A percentile compares a stretch with the other conserved stretches of the same genome.
These are phyloP conservation scores for Excalfactoria chinensis DNA, from an alignment of 2,113 vertebrate genomes.

Conservation along the genomic window DNA sequence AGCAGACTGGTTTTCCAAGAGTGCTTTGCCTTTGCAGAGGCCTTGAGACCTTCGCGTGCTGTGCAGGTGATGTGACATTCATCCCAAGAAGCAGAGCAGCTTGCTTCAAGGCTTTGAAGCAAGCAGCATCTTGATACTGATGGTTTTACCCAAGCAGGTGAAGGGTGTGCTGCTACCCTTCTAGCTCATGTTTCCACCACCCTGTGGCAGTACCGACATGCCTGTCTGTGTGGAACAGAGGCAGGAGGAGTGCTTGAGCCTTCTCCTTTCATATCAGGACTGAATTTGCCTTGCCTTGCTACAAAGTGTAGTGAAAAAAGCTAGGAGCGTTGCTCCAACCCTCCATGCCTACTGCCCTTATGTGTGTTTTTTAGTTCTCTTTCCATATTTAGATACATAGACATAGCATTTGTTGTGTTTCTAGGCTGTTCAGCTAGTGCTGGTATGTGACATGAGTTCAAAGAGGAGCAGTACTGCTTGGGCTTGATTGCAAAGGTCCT, in stretches of 20 bases:
- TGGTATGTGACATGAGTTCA: neutral
- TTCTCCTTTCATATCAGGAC: neutral
- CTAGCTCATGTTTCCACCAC: neutral
- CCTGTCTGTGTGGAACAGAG: neutral
- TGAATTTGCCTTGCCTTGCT: neutral
- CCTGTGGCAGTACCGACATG: fast-evolving
- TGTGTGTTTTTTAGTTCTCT: neutral
- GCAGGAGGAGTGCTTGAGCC: neutral
- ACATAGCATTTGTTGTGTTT: fast-evolving
- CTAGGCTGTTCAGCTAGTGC: neutral
- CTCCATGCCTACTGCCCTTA: neutral
- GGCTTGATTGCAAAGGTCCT: neutral
- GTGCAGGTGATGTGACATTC: neutral
- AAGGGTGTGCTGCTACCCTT: neutral
- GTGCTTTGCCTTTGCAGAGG: neutral
- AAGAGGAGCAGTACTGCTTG: neutral
- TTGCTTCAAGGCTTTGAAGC: neutral
- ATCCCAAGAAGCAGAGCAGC: neutral
- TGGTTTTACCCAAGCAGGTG: neutral
- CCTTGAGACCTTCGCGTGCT: neutral
- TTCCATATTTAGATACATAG: neutral
- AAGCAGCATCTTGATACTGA: neutral
- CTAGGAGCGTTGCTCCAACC: neutral
- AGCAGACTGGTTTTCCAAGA: neutral
- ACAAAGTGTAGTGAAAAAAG: neutral